Evolutionary conservation across 2,888 invertebrate genomes (phyloP).

Genomic region (Melanostoma mellinum): DNA sequence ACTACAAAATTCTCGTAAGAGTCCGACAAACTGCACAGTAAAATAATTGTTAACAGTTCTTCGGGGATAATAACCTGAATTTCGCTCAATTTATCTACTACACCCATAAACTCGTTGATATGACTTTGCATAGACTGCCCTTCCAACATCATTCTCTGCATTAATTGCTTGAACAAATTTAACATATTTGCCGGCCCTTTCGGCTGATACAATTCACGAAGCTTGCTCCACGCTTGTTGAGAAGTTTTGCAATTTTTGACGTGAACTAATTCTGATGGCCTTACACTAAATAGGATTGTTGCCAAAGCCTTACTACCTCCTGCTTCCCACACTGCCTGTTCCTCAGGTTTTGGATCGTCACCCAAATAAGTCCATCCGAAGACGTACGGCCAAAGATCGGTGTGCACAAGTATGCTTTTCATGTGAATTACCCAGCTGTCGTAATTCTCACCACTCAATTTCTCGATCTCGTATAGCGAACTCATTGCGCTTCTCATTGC

Average conservation of each 20-base stretch:
- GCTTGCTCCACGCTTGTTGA: slow-evolving; percentile 78
- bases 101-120: too few species aligned
- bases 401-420: slow-evolving; percentile 1
- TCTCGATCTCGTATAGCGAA: slow-evolving; percentile 2
- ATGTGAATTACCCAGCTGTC: neutral
- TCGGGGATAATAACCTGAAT: too few species aligned
- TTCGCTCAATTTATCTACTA: too few species aligned
- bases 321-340: neutral
- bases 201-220: slow-evolving; percentile 76
- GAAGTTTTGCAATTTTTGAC: slow-evolving; percentile 75
- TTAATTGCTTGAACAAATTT: slow-evolving; percentile 44
- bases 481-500: neutral
- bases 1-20: too few species aligned
- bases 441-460: slow-evolving; percentile 5
- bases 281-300: slow-evolving; percentile 13
- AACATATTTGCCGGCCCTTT: slow-evolving; percentile 74
- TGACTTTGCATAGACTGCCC: too few species aligned
- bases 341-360: slow-evolving; percentile 4
- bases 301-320: slow-evolving; percentile 15
- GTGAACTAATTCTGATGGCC: slow-evolving; percentile 75
- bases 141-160: neutral
- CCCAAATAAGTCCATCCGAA: neutral
- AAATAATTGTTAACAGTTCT: too few species aligned
- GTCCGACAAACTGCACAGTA: too few species aligned
- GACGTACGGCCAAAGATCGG: slow-evolving; percentile 6